Conservation (phyloP, 53 echinoderm and acorn worm species). For the Holothuria scabra region DNA sequence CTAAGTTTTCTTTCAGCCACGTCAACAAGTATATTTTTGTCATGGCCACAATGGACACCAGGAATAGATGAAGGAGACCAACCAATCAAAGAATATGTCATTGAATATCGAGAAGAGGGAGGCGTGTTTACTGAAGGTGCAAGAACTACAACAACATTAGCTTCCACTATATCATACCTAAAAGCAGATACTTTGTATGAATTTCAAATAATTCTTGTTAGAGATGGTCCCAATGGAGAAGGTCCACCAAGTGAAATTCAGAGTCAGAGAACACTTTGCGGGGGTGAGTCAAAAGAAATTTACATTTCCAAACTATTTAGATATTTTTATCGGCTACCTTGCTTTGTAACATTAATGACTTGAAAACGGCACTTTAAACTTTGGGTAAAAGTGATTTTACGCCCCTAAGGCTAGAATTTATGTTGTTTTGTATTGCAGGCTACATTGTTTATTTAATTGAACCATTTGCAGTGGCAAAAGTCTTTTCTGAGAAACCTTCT, state of each 20-base stretch:
- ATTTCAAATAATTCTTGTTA: not conserved
- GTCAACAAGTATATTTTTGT: not conserved
- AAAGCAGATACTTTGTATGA: not conserved
- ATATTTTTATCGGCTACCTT: too few species aligned
- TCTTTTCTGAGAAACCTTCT: too few species aligned
- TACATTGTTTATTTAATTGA: too few species aligned
- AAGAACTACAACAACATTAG: not conserved
- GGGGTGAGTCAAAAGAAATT: conserved; percentile 1
- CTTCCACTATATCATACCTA: not conserved
- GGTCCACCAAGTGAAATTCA: not conserved
- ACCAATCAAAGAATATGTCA: conserved; percentile 13
- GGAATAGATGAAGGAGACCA: not conserved
- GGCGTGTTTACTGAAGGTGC: not conserved
- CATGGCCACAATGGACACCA: not conserved
- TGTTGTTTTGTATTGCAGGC: too few species aligned
- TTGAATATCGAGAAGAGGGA: not conserved
- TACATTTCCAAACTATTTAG: too few species aligned
- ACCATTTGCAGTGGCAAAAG: too few species aligned
- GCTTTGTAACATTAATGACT: too few species aligned
- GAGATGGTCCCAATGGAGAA: not conserved
- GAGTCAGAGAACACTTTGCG: conserved; percentile 10
- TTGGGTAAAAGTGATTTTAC: too few species aligned
- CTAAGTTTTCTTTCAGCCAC: not conserved
- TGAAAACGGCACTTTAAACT: too few species aligned
- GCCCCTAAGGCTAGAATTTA: too few species aligned